Evolutionary conservation across 2,888 invertebrate species (phyloP).

Genomic region (Leptopterna dolabrata): DNA sequence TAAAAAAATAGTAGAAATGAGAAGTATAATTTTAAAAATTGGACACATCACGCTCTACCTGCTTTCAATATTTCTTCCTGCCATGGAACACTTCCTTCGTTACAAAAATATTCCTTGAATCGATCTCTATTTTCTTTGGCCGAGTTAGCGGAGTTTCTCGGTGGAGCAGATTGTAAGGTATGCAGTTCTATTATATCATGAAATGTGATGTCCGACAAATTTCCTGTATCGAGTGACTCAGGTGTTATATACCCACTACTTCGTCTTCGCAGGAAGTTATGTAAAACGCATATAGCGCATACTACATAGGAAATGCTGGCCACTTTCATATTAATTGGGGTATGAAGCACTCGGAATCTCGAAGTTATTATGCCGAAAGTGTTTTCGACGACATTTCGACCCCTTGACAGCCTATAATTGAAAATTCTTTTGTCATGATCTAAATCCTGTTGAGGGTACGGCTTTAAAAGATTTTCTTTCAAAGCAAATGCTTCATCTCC

Average conservation of each 20-base stretch:
- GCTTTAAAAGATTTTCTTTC: slow-evolving; percentile 36
- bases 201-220: slow-evolving; percentile 22
- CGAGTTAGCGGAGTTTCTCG: no score
- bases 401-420: slow-evolving; percentile 30
- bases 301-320: slow-evolving; percentile 44
- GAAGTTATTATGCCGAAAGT: slow-evolving; percentile 20
- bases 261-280: slow-evolving; percentile 38
- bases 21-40: slow-evolving; percentile 13
- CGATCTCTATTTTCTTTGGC: no score
- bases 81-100: no score
- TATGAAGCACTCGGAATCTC: slow-evolving; percentile 37
- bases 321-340: slow-evolving; percentile 23
- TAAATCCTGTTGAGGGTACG: slow-evolving; percentile 38
- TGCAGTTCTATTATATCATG: no score
- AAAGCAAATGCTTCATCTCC: no score
- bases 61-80: no score
- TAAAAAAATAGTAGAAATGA: not conserved
- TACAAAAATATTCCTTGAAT: no score
- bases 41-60: not conserved
- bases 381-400: slow-evolving; percentile 31
- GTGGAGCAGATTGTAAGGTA: no score
- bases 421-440: no score
- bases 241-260: slow-evolving; percentile 17
- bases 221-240: slow-evolving; percentile 23
- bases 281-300: slow-evolving; percentile 29